Conservation (phyloP, 1,140 invertebrate genomes). For the Elymnias hypermnestra region DNA sequence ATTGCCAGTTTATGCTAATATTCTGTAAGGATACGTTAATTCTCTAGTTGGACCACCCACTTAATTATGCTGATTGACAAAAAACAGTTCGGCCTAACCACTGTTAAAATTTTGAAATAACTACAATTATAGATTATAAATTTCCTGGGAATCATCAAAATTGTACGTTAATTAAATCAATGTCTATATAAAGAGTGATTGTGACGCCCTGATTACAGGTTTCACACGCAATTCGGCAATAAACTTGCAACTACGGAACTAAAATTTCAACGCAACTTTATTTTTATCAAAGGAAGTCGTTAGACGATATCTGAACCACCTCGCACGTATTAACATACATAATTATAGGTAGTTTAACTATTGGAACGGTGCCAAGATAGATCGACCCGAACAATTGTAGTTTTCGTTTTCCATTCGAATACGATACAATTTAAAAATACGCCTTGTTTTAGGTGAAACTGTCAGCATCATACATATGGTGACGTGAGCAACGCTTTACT, state of each 20-base stretch:
- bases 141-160: constrained; percentile 30
- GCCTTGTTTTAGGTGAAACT: not conserved
- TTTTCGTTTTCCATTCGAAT: constrained; percentile 46
- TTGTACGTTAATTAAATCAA: constrained; percentile 67
- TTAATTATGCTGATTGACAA: too few relatives aligned
- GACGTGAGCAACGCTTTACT: not conserved
- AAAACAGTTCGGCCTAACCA: too few relatives aligned
- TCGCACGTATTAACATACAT: constrained; percentile 71
- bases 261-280: constrained; percentile 74
- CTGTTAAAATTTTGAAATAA: too few relatives aligned
- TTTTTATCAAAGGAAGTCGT: constrained; percentile 74
- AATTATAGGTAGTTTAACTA: constrained; percentile 71
- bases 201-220: constrained; percentile 50
- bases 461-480: not conserved
- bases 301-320: constrained; percentile 68
- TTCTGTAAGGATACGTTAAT: too few relatives aligned
- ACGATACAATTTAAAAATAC: constrained; percentile 21
- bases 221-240: constrained; percentile 66
- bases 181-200: constrained; percentile 70
- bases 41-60: too few relatives aligned
- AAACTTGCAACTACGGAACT: constrained; percentile 71
- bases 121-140: too few relatives aligned
- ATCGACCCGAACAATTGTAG: constrained; percentile 52
- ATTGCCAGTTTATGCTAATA: too few relatives aligned
- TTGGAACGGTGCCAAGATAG: constrained; percentile 60